A percentile compares a stretch with the other conserved stretches of the same genome.
These are phyloP conservation scores for Pseudomyrmex gracilis DNA, from an alignment of 1,140 invertebrate species.

Conservation along the genomic window DNA sequence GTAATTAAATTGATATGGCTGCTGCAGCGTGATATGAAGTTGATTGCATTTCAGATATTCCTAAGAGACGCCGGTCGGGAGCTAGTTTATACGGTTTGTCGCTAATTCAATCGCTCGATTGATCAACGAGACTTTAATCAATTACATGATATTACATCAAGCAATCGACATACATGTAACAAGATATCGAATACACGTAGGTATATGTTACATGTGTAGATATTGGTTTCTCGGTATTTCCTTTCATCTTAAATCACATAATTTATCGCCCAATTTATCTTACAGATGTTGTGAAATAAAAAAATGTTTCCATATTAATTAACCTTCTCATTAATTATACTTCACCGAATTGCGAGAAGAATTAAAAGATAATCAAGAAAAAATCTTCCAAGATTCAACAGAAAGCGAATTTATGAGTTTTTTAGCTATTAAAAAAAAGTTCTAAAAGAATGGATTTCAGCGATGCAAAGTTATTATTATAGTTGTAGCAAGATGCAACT, in stretches of 20 bases:
- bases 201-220: not conserved
- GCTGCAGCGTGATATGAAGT: not conserved
- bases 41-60: constrained; percentile 18
- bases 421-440: not conserved
- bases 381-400: not conserved
- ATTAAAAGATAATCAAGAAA: not conserved
- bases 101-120: constrained; percentile 25
- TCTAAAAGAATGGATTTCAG: not conserved
- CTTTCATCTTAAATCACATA: not conserved
- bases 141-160: constrained; percentile 47
- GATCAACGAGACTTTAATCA: constrained; percentile 32
- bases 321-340: not conserved
- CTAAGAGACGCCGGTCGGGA: not conserved
- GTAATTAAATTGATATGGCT: not conserved
- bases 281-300: not conserved
- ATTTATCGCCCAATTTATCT: not conserved
- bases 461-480: not conserved
- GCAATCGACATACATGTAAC: not conserved
- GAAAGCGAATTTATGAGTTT: not conserved
- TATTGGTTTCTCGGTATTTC: constrained; percentile 17
- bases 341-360: not conserved
- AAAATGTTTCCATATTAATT: not conserved
- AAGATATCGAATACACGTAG: not conserved
- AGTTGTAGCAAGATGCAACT: not conserved
- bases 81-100: constrained; percentile 4